These are phyloP conservation scores for Micromesistius poutassou DNA, from an alignment of 2,797 vertebrate species.

Conservation along the genomic window DNA sequence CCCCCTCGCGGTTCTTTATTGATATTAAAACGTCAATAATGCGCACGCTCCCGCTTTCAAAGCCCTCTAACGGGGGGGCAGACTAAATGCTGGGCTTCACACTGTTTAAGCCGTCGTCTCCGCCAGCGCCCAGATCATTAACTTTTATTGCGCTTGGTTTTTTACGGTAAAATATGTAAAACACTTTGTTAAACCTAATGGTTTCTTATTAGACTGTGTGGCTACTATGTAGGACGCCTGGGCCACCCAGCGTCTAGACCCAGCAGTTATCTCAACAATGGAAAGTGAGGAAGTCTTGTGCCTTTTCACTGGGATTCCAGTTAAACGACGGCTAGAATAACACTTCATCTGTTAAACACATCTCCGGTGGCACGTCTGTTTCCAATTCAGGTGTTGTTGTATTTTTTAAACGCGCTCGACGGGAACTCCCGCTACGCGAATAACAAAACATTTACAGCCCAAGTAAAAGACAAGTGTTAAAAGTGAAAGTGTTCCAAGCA, in stretches of 20 bases:
- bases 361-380: slow-evolving; percentile 37
- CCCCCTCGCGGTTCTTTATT: no score
- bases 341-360: slow-evolving; percentile 50
- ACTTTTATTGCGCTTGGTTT: neutral
- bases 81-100: neutral
- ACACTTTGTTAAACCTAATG: slow-evolving; percentile 1
- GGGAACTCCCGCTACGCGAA: slow-evolving; percentile 16
- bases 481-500: slow-evolving; percentile 45
- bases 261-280: neutral
- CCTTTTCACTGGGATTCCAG: slow-evolving; percentile 23
- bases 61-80: neutral
- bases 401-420: slow-evolving; percentile 38
- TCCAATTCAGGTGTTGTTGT: slow-evolving; percentile 45
- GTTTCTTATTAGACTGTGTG: neutral
- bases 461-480: slow-evolving; percentile 35
- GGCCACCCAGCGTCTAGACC: neutral
- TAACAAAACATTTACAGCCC: slow-evolving; percentile 30
- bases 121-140: neutral
- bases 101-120: neutral
- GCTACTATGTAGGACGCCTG: neutral
- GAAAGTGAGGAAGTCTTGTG: slow-evolving; percentile 25
- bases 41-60: neutral
- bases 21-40: neutral
- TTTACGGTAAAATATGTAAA: neutral
- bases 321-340: slow-evolving; percentile 7